Base-by-base conservation (phyloP, 2,888 invertebrate genomes). In the Tetrapedia diversipes region DNA sequence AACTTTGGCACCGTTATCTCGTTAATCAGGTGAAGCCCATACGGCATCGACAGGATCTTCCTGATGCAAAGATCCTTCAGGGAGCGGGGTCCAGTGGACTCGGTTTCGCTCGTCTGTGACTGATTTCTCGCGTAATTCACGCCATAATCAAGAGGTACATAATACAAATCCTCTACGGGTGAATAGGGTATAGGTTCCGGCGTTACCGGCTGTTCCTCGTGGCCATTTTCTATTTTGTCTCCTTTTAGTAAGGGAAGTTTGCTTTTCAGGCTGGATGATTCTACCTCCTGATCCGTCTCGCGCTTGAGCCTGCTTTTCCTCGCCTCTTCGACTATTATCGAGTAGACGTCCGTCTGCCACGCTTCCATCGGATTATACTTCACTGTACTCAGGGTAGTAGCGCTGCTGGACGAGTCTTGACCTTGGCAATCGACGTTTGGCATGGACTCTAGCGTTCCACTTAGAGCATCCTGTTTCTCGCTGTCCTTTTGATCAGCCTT, bases 51-150 rank as follows among this genome's bases (percentile, higher is more conserved):
- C 22, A 95, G 92, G 11, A 96, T 93, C 80, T 92, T 94, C 83
- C 93, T 93, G 45, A 96, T 93, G 89, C 96, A 96, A 41, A 95
- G 90, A 83, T 95, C 94, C 84, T 94, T 94, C 67, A 96, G 90
- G 37, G n/a, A n/a, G n/a, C n/a, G n/a, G n/a, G n/a, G n/a, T n/a
- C n/a, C n/a, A n/a, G n/a, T n/a, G n/a, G 94, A 92, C 59, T 92
- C 92, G 0, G 95, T 94, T 74, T 91, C 32, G 1, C 6, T 1
- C 0, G 22, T 29, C 16, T 16, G n/a, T 11, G 27, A 27, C 1
- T 10, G 32, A 14, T 24, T 54, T 10, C 49, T 53, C 8, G 0
- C 4, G 0, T 6, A 27, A 41, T 43, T 66, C 49, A 41, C 61
- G 29, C 24, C 45, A 14, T 54, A 64, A 7, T 82, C 64, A 24